These are phyloP conservation scores for Indicator maculatus DNA, from an alignment of 2,113 vertebrate genomes.

Conservation along the genomic window DNA sequence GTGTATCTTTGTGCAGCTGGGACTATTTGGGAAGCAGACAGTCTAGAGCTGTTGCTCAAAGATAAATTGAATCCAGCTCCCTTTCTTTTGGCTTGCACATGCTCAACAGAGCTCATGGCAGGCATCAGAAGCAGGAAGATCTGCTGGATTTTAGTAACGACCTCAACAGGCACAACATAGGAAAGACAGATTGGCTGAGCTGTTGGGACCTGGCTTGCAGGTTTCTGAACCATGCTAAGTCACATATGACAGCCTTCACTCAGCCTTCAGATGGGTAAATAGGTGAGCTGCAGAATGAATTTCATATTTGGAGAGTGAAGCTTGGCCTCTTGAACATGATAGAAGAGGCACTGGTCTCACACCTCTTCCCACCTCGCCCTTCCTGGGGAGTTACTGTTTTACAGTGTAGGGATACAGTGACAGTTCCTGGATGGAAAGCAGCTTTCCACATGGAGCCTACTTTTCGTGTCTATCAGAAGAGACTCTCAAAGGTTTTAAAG, in stretches of 20 bases:
- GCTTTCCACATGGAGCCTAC: neutral
- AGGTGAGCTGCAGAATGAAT: neutral
- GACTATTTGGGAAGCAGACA: neutral
- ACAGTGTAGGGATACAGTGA: neutral
- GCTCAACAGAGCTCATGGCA: neutral
- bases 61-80: neutral
- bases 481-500: neutral
- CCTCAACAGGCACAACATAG: neutral
- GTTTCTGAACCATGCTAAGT: neutral
- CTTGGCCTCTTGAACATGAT: neutral
- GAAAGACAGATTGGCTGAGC: neutral
- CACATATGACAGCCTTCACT: neutral
- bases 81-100: neutral
- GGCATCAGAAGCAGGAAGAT: neutral
- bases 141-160: neutral
- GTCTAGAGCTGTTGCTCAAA: neutral
- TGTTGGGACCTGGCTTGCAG: neutral
- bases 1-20: neutral
- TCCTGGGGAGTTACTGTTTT: neutral
- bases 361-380: neutral
- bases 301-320: neutral
- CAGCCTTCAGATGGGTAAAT: neutral
- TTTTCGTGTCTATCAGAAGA: neutral
- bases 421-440: neutral
- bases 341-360: neutral